Percentiles rank a stretch among this genome's conserved stretches.
Evolutionary conservation across 2,888 invertebrate species (phyloP).

Genomic region (Mellilla xanthometata): DNA sequence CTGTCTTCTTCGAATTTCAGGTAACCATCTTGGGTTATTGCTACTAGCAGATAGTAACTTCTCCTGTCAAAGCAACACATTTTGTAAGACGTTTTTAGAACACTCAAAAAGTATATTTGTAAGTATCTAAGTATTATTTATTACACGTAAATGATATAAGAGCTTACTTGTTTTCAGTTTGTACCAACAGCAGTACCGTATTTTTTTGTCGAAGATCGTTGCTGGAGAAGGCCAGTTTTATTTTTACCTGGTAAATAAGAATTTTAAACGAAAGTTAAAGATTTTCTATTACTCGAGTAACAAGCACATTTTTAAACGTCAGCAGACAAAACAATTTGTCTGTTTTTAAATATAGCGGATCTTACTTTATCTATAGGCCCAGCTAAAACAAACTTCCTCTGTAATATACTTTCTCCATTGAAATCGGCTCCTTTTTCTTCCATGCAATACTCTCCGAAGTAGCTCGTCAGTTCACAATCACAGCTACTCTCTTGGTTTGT

Average conservation of each 20-base stretch:
- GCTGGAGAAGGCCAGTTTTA: constrained; percentile 94
- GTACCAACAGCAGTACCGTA: constrained; percentile 89
- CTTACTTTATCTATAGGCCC: constrained; percentile 84
- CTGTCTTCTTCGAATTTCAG: constrained; percentile 93
- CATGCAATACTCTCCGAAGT: constrained; percentile 93
- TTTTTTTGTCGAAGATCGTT: constrained; percentile 90
- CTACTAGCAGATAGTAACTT: constrained; percentile 92
- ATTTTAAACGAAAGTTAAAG: too few species aligned
- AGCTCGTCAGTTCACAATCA: constrained; percentile 94
- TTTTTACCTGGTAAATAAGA: constrained; percentile 91
- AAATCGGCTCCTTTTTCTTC: constrained; percentile 96
- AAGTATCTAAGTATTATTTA: too few species aligned
- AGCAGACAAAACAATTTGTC: too few species aligned
- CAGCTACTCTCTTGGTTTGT: constrained; percentile 92
- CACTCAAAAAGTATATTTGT: too few species aligned
- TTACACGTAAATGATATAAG: neutral
- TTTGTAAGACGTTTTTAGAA: too few species aligned
- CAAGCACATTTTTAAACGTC: too few species aligned
- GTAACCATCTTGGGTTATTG: constrained; percentile 91
- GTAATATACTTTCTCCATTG: constrained; percentile 92
- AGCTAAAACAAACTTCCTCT: constrained; percentile 88
- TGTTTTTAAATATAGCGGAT: too few species aligned
- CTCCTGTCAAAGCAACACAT: constrained; percentile 85
- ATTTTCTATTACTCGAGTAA: too few species aligned
- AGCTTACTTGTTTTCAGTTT: constrained; percentile 91